These are phyloP conservation scores for Leistus spinibarbis DNA, from an alignment of 2,888 invertebrate genomes.

Conservation along the genomic window DNA sequence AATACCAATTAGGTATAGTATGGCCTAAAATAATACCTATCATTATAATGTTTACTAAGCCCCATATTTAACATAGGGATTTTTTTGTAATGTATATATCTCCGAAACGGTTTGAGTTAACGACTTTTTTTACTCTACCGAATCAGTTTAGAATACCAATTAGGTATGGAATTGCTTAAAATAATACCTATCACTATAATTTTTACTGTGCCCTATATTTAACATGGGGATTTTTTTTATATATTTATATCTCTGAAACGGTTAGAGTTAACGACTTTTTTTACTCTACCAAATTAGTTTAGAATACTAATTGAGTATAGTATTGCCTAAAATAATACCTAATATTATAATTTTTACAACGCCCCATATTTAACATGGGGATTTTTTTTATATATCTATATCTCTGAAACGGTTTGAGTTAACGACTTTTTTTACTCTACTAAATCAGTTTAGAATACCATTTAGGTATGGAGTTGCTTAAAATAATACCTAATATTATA, in stretches of 20 bases:
- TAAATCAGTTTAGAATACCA: neutral
- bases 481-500: neutral
- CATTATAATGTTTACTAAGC: too few relatives aligned
- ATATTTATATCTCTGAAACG: too few relatives aligned
- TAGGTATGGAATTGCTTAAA: neutral
- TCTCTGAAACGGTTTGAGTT: neutral
- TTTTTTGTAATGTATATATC: neutral
- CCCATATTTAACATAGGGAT: neutral
- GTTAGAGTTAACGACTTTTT: too few relatives aligned
- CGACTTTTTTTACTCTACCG: neutral
- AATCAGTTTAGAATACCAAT: neutral
- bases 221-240: too few relatives aligned
- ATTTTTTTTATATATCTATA: neutral
- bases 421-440: neutral
- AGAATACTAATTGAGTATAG: neutral
- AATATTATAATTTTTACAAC: neutral
- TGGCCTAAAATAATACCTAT: slow-evolving; percentile 11
- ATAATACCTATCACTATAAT: neutral
- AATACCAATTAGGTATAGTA: neutral
- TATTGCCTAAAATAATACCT: too few relatives aligned
- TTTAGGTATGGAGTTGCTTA: neutral
- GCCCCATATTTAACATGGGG: neutral
- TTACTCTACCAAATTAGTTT: too few relatives aligned
- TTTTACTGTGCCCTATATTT: too few relatives aligned
- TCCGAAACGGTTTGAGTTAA: neutral